Base-by-base conservation (phyloP, 2,888 invertebrate species). In the Meghimatium bilineatum region DNA sequence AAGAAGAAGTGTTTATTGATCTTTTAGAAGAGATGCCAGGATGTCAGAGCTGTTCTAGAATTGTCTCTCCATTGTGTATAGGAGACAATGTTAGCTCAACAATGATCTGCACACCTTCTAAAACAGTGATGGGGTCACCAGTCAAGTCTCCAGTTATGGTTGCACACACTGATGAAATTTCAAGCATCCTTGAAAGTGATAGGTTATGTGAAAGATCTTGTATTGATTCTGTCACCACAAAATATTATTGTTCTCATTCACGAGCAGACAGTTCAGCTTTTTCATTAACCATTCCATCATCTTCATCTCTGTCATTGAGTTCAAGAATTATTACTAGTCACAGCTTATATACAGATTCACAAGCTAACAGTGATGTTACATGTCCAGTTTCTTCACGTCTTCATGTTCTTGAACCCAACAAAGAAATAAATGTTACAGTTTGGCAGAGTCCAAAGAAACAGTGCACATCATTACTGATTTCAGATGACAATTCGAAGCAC, bases 241-340 rank as follows among this genome's bases (percentile, higher is more conserved):
- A 80, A 34, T 80, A 80, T 80, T 60, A 52, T 26, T 71, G 71
- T n/a, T 71, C 72, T n/a, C n/a, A 32, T 29, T 80, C 56, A 3
- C 52, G n/a, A 29, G 5, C 34, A 26, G 56, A 34, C 3, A n/a
- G n/a, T n/a, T n/a, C n/a, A n/a, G n/a, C n/a, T n/a, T 23, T 56
- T 56, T 56, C 56, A 49, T 29, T 23, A 23, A 14, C 17, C 1
- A 0, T 2, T 29, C 20, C 52, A 14, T 67, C 69, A n/a, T 5
- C 49, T 34, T n/a, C n/a, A n/a, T n/a, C n/a, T n/a, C 32, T 69
- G 32, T 23, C 32, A 2, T n/a, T 63, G n/a, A 12, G 36, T 8
- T 5, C 38, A 17, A n/a, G n/a, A n/a, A 74, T 10, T 74, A 1
- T 17, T 74, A 14, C 29, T 49, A 26, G 49, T 14, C n/a, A 36